A percentile compares a stretch with the other conserved stretches of the same genome.
phyloP scores from a whole-genome alignment of 2,888 invertebrate genomes.

The Microctonus hyperodae region DNA sequence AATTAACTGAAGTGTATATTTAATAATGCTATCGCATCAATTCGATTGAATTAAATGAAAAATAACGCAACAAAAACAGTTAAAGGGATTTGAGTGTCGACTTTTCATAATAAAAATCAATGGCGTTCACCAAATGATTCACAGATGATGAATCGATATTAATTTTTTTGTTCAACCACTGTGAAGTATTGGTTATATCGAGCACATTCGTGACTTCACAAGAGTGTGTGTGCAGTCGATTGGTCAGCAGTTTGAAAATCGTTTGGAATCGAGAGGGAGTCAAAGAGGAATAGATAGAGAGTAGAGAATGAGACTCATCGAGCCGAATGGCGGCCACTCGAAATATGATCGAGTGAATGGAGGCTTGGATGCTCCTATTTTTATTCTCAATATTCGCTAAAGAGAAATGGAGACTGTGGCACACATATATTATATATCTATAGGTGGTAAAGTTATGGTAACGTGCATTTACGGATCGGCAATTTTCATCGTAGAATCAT shows the following conservation, averaged over 20 bases:
- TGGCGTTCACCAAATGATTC: neutral
- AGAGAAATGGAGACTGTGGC: slow-evolving; percentile 13
- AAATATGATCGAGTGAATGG: slow-evolving; percentile 44
- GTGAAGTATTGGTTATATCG: slow-evolving; percentile 24
- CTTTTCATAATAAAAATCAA: slow-evolving; percentile 19
- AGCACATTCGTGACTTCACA: slow-evolving; percentile 10
- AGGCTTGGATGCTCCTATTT: slow-evolving; percentile 40
- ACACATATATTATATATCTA: neutral
- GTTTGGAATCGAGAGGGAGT: slow-evolving; percentile 20
- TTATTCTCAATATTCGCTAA: slow-evolving; percentile 37
- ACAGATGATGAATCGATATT: slow-evolving; percentile 15
- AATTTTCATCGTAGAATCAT: slow-evolving; percentile 33
- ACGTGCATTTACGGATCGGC: slow-evolving; percentile 27
- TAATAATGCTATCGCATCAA: too few species aligned
- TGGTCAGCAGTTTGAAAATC: slow-evolving; percentile 33
- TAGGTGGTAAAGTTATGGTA: neutral
- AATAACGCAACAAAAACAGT: neutral
- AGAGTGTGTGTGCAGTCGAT: slow-evolving; percentile 19
- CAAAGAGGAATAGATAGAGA: slow-evolving; percentile 25
- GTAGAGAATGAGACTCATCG: slow-evolving; percentile 28
- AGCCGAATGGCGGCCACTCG: slow-evolving; percentile 35
- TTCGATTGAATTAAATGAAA: neutral
- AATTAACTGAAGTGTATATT: too few species aligned
- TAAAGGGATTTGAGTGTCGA: neutral
- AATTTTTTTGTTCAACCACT: slow-evolving; percentile 6